Evolutionary conservation across 2,888 invertebrate genomes (phyloP).

Genomic region (Nebria brevicollis): DNA sequence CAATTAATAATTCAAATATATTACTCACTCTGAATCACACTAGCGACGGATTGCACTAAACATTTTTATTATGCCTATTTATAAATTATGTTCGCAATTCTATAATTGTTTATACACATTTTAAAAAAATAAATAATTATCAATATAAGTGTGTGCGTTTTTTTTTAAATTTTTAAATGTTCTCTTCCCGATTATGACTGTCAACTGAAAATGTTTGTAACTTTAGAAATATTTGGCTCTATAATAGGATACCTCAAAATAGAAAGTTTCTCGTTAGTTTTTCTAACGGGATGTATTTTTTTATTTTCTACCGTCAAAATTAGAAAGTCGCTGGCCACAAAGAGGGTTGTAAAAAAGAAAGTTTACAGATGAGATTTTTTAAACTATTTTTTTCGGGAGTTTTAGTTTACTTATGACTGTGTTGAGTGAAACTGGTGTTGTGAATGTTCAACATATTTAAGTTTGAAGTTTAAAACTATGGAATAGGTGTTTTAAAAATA

Average conservation of each 20-base stretch:
- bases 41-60: not conserved
- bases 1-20: too few relatives aligned
- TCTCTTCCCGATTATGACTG: not conserved
- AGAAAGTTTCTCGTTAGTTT: constrained; percentile 7
- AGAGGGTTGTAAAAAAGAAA: constrained; percentile 21
- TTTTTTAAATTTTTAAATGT: not conserved
- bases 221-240: not conserved
- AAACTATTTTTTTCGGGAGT: not conserved
- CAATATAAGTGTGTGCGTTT: not conserved
- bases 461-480: not conserved
- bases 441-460: not conserved
- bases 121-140: not conserved
- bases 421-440: constrained; percentile 4
- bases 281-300: constrained; percentile 17
- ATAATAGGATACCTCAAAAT: not conserved
- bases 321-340: constrained; percentile 6
- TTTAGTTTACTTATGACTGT: constrained; percentile 10
- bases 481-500: not conserved
- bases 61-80: not conserved
- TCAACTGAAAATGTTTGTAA: not conserved
- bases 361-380: not conserved
- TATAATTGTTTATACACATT: not conserved
- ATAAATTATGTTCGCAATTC: not conserved
- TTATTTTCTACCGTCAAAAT: not conserved
- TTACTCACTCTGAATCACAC: not conserved